These are phyloP conservation scores for Amiota communis DNA, from an alignment of 2,888 invertebrate species.

Conservation along the genomic window DNA sequence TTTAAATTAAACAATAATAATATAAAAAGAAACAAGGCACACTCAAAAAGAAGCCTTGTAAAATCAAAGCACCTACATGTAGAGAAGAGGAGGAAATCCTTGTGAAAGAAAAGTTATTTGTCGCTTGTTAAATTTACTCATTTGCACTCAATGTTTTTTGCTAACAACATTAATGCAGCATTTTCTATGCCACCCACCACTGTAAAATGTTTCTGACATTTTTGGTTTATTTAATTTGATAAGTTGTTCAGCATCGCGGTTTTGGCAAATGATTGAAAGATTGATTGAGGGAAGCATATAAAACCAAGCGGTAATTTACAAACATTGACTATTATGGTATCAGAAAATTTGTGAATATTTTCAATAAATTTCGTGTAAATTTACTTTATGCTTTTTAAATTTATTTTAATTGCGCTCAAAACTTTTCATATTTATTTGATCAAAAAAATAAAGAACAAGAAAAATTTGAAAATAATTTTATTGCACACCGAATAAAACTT, in stretches of 20 bases:
- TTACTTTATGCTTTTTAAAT: background rate
- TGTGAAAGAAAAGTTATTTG: no score
- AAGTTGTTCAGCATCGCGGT: no score
- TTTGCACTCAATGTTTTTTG: background rate
- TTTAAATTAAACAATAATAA: constrained; percentile 13
- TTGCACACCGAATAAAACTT: constrained; percentile 38
- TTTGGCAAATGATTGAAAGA: no score
- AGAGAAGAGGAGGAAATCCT: no score
- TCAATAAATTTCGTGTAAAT: background rate
- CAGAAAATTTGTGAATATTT: background rate
- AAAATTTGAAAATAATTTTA: no score
- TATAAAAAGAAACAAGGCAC: background rate
- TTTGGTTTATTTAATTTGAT: background rate
- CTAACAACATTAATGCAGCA: background rate
- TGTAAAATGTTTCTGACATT: background rate
- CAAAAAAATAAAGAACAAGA: no score
- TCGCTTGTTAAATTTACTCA: background rate
- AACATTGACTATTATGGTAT: no score
- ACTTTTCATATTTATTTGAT: no score
- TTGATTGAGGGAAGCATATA: no score
- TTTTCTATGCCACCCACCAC: no score
- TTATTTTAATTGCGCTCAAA: background rate
- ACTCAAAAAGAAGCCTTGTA: no score
- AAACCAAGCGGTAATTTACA: no score
- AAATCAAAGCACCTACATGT: background rate